phyloP scores from a whole-genome alignment of 2,888 invertebrate species.

The Drosophila paracracens region DNA sequence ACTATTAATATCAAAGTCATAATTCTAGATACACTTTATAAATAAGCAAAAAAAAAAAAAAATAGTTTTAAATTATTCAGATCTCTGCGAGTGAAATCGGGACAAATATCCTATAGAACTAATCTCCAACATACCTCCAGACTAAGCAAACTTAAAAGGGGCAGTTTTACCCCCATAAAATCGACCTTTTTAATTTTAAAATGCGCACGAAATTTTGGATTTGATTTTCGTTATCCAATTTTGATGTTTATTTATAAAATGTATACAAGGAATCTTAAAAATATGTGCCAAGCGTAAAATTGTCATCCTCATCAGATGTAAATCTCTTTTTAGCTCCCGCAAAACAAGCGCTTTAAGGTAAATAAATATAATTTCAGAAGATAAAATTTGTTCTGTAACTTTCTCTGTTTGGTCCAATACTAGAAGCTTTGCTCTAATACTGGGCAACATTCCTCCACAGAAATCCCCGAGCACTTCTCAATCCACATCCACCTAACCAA shows the following conservation, averaged over 20 bases:
- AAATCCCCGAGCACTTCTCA: not conserved
- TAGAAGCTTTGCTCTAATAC: not conserved
- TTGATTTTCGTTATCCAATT: not conserved
- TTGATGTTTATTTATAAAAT: not conserved
- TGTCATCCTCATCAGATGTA: slow-evolving; percentile 2
- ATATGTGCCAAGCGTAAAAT: slow-evolving; percentile 8
- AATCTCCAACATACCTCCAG: not conserved
- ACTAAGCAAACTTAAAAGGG: not conserved
- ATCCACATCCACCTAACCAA: not conserved
- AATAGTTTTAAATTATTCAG: not conserved
- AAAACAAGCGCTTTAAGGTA: not conserved
- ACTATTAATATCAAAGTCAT: slow-evolving; percentile 20
- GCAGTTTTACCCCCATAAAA: not conserved
- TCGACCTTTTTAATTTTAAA: not conserved
- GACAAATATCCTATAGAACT: not conserved
- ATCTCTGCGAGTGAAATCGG: not conserved
- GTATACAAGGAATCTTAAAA: slow-evolving; percentile 4
- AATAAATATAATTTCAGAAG: not conserved
- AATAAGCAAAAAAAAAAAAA: not conserved
- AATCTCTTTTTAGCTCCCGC: slow-evolving; percentile 4
- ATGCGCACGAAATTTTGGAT: not conserved
- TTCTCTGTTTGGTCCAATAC: not conserved
- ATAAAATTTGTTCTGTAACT: not conserved
- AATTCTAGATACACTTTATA: not conserved
- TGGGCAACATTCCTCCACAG: not conserved